These are phyloP conservation scores for Stenchaetothrips biformis DNA, from an alignment of 2,888 invertebrate genomes.

Conservation along the genomic window DNA sequence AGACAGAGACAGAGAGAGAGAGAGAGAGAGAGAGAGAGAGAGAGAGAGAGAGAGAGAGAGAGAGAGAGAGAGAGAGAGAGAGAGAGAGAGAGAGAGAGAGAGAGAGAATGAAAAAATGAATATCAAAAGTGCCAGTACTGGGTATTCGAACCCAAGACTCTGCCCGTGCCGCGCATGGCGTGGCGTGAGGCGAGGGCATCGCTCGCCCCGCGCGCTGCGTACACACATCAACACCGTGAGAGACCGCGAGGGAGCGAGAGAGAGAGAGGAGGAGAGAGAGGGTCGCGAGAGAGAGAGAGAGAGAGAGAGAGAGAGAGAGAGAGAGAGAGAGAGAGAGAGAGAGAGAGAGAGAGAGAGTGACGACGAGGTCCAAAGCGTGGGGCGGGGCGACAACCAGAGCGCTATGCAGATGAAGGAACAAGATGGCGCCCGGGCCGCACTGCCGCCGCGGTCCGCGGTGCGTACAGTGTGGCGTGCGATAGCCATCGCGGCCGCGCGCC, in stretches of 20 bases:
- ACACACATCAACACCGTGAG: no score
- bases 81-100: not conserved
- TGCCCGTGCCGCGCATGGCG: no score
- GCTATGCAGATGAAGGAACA: conserved; percentile 15
- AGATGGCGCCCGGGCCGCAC: not conserved
- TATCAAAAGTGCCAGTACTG: no score
- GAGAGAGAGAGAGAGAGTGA: not conserved
- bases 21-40: not conserved
- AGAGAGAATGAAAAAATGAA: not conserved
- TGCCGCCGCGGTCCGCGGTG: not conserved
- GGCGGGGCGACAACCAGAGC: conserved; percentile 5
- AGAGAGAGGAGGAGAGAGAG: not conserved
- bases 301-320: not conserved
- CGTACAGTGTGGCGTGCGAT: not conserved
- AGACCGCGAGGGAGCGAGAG: not conserved
- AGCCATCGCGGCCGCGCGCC: not conserved
- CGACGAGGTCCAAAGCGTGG: not conserved
- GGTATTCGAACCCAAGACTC: no score
- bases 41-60: conserved; percentile 1
- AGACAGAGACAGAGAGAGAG: not conserved
- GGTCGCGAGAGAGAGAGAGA: conserved; percentile 2
- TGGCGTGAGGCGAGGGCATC: no score
- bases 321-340: not conserved
- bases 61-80: conserved; percentile 1
- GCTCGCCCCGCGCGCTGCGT: no score